Evolutionary conservation across 2,888 invertebrate genomes (phyloP).

Genomic region (Thereva nobilitata): DNA sequence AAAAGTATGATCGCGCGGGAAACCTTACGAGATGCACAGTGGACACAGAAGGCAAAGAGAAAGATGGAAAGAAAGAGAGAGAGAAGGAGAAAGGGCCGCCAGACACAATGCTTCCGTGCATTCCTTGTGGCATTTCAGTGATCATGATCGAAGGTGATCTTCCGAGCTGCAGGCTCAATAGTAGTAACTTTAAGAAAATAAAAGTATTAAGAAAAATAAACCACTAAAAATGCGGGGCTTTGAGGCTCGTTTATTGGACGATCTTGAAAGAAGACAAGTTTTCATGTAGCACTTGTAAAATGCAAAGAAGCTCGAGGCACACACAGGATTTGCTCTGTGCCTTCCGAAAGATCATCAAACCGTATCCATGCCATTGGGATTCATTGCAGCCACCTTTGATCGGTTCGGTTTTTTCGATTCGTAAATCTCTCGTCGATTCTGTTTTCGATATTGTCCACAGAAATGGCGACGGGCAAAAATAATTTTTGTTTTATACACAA

Average conservation of each 20-base stretch:
- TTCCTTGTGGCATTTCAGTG: conserved; percentile 19
- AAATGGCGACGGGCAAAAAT: conserved; percentile 14
- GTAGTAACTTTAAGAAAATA: conserved; percentile 1
- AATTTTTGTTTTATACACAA: conserved; percentile 21
- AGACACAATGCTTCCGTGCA: conserved; percentile 37
- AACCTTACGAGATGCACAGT: too few species aligned
- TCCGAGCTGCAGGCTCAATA: background rate
- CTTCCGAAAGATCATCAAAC: conserved; percentile 23
- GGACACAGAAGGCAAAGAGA: conserved; percentile 17
- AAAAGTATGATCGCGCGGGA: background rate
- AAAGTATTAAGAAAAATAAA: background rate
- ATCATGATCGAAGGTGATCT: conserved; percentile 26
- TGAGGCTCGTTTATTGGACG: conserved; percentile 29
- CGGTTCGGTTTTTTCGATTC: conserved; percentile 24
- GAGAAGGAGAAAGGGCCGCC: conserved; percentile 8
- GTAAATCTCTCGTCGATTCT: conserved; percentile 36
- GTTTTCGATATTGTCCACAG: conserved; percentile 39
- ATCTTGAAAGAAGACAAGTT: conserved; percentile 19
- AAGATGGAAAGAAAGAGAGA: background rate
- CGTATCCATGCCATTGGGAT: background rate
- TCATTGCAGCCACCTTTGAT: conserved; percentile 13
- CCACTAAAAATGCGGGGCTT: background rate
- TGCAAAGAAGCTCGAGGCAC: conserved; percentile 31
- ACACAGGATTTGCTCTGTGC: background rate
- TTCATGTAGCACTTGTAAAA: conserved; percentile 33